Conservation (phyloP, 1,140 invertebrate species). For the Apocrypta bakeri region DNA sequence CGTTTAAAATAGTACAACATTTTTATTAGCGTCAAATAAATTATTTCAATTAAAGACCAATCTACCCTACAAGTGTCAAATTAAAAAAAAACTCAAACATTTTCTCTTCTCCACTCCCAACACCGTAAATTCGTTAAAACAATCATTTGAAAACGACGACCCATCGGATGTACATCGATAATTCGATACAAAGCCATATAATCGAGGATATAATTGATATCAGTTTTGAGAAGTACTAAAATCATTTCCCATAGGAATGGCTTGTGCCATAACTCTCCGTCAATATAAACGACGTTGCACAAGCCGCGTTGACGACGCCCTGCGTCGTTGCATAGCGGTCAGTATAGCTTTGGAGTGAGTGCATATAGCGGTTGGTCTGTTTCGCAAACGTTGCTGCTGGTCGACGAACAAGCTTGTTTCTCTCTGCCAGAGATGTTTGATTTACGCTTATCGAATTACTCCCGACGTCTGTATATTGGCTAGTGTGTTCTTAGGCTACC, state of each 20-base stretch:
- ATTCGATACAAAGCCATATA: background rate
- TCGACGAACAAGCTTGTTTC: background rate
- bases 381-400: constrained; percentile 4
- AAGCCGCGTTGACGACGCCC: background rate
- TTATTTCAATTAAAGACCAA: too few species aligned
- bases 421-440: background rate
- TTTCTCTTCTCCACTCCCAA: too few species aligned
- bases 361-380: constrained; percentile 44
- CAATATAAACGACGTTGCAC: constrained; percentile 55
- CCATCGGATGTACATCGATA: too few species aligned
- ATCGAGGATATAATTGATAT: background rate
- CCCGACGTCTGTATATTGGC: background rate
- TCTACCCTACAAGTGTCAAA: too few species aligned
- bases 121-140: too few species aligned
- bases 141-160: too few species aligned
- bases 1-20: too few species aligned
- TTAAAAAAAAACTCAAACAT: too few species aligned
- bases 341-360: constrained; percentile 63
- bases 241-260: constrained; percentile 60
- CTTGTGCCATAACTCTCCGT: constrained; percentile 69
- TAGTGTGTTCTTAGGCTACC: background rate
- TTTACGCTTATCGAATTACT: constrained; percentile 2
- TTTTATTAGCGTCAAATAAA: too few species aligned
- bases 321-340: background rate
- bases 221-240: background rate